Evolutionary conservation across 2,797 vertebrate species (phyloP).

Genomic region (Rhodeus uyekii): DNA sequence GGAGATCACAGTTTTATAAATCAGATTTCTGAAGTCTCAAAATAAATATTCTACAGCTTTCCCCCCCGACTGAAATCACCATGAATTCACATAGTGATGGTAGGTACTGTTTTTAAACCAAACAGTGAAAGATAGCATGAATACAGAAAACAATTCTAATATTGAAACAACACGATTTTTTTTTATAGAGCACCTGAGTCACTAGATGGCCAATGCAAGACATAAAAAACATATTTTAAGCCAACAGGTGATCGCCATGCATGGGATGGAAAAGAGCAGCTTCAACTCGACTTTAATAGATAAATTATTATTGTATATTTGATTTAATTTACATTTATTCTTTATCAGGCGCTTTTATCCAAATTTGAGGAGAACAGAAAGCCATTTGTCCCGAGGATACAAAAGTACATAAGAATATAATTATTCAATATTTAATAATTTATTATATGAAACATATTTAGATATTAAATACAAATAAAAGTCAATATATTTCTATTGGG

Average conservation of each 20-base stretch:
- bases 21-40: conserved; percentile 38
- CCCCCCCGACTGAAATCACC: not conserved
- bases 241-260: not conserved
- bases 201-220: not conserved
- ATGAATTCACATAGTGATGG: not conserved
- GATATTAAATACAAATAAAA: not conserved
- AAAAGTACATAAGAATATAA: too few relatives aligned
- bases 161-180: not conserved
- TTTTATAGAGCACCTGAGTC: not conserved
- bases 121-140: not conserved
- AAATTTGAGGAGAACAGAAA: too few relatives aligned
- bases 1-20: conserved; percentile 35
- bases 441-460: not conserved
- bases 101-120: not conserved
- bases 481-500: not conserved
- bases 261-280: not conserved
- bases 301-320: too few relatives aligned
- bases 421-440: not conserved
- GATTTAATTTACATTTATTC: too few relatives aligned
- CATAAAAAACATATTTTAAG: not conserved
- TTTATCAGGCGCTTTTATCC: too few relatives aligned
- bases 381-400: too few relatives aligned
- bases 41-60: conserved; percentile 28
- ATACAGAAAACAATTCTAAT: not conserved
- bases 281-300: too few relatives aligned